These are phyloP conservation scores for Cherax destructor DNA, from an alignment of 1,140 invertebrate genomes.

Conservation along the genomic window DNA sequence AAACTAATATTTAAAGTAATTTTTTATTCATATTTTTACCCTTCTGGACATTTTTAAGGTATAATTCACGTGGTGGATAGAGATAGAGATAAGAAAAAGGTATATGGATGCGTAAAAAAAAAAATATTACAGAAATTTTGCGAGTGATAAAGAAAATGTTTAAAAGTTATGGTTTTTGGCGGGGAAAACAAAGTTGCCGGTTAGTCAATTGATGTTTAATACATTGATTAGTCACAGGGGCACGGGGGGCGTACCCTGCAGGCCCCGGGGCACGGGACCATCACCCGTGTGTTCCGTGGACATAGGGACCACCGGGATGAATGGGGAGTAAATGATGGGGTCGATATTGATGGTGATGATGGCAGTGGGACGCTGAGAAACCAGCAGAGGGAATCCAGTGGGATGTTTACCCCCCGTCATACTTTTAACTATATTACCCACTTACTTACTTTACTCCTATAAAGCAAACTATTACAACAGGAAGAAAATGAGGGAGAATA, in stretches of 20 bases:
- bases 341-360: conserved; percentile 56
- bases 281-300: neutral
- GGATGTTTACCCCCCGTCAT: neutral
- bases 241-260: neutral
- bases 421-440: too few species aligned
- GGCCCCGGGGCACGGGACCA: neutral
- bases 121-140: too few species aligned
- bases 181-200: conserved; percentile 40
- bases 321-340: conserved; percentile 37
- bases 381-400: neutral
- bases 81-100: too few species aligned
- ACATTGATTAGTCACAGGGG: conserved; percentile 47
- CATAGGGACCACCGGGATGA: neutral
- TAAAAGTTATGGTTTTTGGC: neutral
- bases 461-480: neutral
- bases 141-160: neutral
- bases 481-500: too few species aligned
- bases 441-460: neutral
- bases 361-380: neutral
- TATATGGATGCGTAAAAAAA: too few species aligned
- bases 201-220: conserved; percentile 35
- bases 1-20: too few species aligned
- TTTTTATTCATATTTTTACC: too few species aligned
- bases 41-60: too few species aligned
- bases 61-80: too few species aligned